Evolutionary conservation across 1,140 invertebrate species (phyloP).

Genomic region (Apis laboriosa): DNA sequence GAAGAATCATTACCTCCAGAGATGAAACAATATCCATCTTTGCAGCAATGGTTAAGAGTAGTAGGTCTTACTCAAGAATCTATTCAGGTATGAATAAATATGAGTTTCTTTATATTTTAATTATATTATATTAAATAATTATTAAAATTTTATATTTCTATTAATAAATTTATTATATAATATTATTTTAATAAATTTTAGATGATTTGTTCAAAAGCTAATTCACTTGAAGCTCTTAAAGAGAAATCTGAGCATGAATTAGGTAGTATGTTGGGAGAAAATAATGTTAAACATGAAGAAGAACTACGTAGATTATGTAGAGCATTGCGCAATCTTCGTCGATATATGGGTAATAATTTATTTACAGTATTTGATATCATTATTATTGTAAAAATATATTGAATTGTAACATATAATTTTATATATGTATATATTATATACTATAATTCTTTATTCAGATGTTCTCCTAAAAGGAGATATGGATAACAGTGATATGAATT

Average conservation of each 20-base stretch:
- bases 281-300: conserved; percentile 86
- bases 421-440: background rate
- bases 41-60: conserved; percentile 94
- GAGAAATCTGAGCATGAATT: conserved; percentile 93
- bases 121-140: background rate
- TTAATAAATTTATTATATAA: too few species aligned
- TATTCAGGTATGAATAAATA: conserved; percentile 83
- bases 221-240: conserved; percentile 89
- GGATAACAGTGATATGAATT: conserved; percentile 84
- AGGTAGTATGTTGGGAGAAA: conserved; percentile 85
- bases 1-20: conserved; percentile 82
- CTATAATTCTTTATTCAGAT: conserved; percentile 79
- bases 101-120: background rate
- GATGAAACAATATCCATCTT: conserved; percentile 86
- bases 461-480: conserved; percentile 83
- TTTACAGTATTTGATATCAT: conserved; percentile 24
- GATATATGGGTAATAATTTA: conserved; percentile 87
- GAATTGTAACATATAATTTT: background rate
- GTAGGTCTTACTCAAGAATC: conserved; percentile 90
- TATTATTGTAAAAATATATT: conserved; percentile 8
- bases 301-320: conserved; percentile 89
- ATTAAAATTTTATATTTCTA: background rate
- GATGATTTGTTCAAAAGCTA: conserved; percentile 83
- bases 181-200: conserved; percentile 63
- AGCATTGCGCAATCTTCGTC: conserved; percentile 92